A percentile compares a stretch with the other conserved stretches of the same genome.
Evolutionary conservation across 2,797 vertebrate species (phyloP).

Genomic region (Merluccius polli): DNA sequence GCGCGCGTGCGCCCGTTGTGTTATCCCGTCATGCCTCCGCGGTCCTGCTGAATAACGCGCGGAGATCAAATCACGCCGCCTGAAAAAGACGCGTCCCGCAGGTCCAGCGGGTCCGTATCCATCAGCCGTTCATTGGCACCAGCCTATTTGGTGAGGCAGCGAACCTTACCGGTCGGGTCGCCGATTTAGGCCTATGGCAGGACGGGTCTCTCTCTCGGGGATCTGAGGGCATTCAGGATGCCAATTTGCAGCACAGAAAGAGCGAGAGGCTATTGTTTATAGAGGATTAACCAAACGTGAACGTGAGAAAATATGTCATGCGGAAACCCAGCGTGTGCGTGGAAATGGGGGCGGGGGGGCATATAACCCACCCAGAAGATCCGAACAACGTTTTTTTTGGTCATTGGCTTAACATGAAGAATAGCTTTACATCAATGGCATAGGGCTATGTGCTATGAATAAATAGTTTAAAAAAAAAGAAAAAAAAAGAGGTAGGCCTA

Average conservation of each 20-base stretch:
- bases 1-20: background rate
- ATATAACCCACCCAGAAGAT: conserved; percentile 41
- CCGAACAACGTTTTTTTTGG: conserved; percentile 25
- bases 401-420: background rate
- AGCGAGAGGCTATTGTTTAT: conserved; percentile 53
- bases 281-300: conserved; percentile 75
- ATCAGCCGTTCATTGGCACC: conserved; percentile 39
- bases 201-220: conserved; percentile 55
- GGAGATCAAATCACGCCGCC: conserved; percentile 31
- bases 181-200: conserved; percentile 44
- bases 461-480: background rate
- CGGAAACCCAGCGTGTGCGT: conserved; percentile 40
- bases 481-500: no score
- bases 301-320: conserved; percentile 76
- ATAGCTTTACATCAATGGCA: background rate
- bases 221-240: conserved; percentile 60
- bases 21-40: background rate
- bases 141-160: conserved; percentile 45
- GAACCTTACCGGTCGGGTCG: conserved; percentile 40
- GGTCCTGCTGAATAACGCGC: conserved; percentile 45
- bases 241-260: conserved; percentile 62
- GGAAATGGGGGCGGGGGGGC: conserved; percentile 15
- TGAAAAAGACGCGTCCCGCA: conserved; percentile 27
- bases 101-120: conserved; percentile 1
- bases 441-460: background rate